A percentile compares a stretch with the other conserved stretches of the same genome.
phyloP scores from a whole-genome alignment of 1,140 invertebrate species.

The Bombus waltoni region DNA sequence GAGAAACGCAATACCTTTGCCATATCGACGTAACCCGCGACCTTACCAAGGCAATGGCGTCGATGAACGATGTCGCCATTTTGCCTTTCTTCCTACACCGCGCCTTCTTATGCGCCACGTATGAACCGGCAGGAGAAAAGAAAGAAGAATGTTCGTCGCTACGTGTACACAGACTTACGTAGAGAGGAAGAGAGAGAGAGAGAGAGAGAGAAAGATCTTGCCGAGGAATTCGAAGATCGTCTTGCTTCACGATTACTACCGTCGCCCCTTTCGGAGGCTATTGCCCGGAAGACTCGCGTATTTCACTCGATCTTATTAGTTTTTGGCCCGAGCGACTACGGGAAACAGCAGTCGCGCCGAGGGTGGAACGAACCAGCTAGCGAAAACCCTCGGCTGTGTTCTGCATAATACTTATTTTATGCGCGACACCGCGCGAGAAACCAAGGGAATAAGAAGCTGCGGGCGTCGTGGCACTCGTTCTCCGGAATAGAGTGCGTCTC shows the following conservation, averaged over 20 bases:
- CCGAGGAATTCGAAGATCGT: slow-evolving; percentile 46
- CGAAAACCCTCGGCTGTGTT: slow-evolving; percentile 40
- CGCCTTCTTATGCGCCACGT: not conserved
- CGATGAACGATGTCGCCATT: slow-evolving; percentile 39
- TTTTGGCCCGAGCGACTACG: slow-evolving; percentile 49
- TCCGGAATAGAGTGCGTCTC: slow-evolving; percentile 56
- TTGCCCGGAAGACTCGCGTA: slow-evolving; percentile 66
- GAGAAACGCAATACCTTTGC: slow-evolving; percentile 35
- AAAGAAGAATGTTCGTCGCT: not conserved
- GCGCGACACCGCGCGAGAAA: slow-evolving; percentile 66
- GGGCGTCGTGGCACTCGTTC: slow-evolving; percentile 46
- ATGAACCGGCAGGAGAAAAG: no score
- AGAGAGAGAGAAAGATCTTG: not conserved
- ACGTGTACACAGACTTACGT: not conserved
- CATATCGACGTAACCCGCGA: slow-evolving; percentile 61
- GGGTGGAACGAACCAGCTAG: slow-evolving; percentile 26
- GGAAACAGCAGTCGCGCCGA: slow-evolving; percentile 24
- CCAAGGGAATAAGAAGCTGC: slow-evolving; percentile 54
- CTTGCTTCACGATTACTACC: slow-evolving; percentile 39
- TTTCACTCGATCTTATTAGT: slow-evolving; percentile 70
- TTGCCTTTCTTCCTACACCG: not conserved
- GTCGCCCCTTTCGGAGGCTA: slow-evolving; percentile 49
- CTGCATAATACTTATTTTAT: slow-evolving; percentile 72
- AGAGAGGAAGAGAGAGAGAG: not conserved
- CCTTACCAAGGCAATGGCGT: slow-evolving; percentile 70